Evolutionary conservation across 2,113 vertebrate species (phyloP).

Genomic region (Pangasianodon gigas): DNA sequence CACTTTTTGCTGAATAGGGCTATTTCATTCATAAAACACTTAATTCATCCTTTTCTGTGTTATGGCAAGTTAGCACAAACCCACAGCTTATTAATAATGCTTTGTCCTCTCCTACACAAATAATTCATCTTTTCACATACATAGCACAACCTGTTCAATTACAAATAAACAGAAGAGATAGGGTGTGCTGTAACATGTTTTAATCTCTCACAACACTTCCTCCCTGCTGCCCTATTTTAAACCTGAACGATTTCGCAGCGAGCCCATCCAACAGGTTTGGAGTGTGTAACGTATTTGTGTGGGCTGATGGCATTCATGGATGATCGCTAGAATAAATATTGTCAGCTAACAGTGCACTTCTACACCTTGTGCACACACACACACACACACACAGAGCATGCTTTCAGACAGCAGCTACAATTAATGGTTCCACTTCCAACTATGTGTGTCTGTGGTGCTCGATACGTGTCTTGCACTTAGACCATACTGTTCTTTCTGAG

Average conservation of each 20-base stretch:
- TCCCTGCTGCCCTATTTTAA: conserved; percentile 53
- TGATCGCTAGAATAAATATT: conserved; percentile 71
- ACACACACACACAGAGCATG: conserved; percentile 40
- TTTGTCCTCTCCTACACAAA: neutral
- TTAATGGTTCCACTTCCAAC: conserved; percentile 40
- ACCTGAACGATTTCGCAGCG: conserved; percentile 53
- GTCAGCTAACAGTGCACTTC: conserved; percentile 44
- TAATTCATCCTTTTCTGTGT: neutral
- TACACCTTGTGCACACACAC: conserved; percentile 68
- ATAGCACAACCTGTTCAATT: conserved; percentile 58
- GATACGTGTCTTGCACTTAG: neutral
- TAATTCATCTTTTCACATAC: neutral
- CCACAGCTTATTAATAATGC: conserved; percentile 9
- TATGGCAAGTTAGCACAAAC: conserved; percentile 19
- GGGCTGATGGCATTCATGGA: conserved; percentile 66
- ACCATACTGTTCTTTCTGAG: neutral
- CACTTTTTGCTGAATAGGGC: neutral
- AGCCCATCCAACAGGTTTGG: conserved; percentile 56
- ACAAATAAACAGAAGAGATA: conserved; percentile 60
- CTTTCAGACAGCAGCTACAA: conserved; percentile 42
- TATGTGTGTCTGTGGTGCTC: conserved; percentile 4
- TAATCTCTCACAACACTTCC: conserved; percentile 61
- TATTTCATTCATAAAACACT: conserved; percentile 11
- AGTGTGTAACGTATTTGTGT: conserved; percentile 66
- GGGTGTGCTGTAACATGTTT: conserved; percentile 61